phyloP scores from a whole-genome alignment of 2,888 invertebrate species.

The Heliconius erato region DNA sequence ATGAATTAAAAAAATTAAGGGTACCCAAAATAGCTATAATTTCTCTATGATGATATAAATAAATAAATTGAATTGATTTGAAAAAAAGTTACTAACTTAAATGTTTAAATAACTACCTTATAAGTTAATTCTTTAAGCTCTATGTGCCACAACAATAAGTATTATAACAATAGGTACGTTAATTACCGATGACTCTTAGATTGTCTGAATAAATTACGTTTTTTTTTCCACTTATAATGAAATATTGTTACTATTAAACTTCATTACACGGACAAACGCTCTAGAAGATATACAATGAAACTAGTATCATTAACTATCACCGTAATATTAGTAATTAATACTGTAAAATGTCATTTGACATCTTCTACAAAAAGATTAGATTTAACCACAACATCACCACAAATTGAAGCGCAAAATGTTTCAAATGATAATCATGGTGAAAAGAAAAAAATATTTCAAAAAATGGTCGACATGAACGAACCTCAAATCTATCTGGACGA shows the following conservation, averaged over 20 bases:
- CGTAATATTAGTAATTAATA: constrained; percentile 19
- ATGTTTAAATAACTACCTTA: not conserved
- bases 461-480: constrained; percentile 55
- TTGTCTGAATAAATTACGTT: constrained; percentile 64
- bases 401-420: constrained; percentile 30
- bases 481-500: constrained; percentile 74
- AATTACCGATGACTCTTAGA: constrained; percentile 59
- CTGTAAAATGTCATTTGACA: constrained; percentile 30
- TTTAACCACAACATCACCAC: constrained; percentile 40
- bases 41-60: no score
- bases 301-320: constrained; percentile 36
- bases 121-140: constrained; percentile 7
- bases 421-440: constrained; percentile 47
- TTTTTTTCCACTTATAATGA: constrained; percentile 63
- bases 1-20: no score
- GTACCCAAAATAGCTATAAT: no score
- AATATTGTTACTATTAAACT: constrained; percentile 54
- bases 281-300: constrained; percentile 61
- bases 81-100: not conserved
- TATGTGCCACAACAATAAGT: constrained; percentile 14
- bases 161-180: constrained; percentile 50
- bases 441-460: constrained; percentile 53
- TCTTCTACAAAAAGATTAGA: constrained; percentile 41
- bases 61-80: not conserved
- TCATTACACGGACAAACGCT: constrained; percentile 59